phyloP scores from a whole-genome alignment of 2,113 vertebrate genomes.

The Desmodus rotundus region DNA sequence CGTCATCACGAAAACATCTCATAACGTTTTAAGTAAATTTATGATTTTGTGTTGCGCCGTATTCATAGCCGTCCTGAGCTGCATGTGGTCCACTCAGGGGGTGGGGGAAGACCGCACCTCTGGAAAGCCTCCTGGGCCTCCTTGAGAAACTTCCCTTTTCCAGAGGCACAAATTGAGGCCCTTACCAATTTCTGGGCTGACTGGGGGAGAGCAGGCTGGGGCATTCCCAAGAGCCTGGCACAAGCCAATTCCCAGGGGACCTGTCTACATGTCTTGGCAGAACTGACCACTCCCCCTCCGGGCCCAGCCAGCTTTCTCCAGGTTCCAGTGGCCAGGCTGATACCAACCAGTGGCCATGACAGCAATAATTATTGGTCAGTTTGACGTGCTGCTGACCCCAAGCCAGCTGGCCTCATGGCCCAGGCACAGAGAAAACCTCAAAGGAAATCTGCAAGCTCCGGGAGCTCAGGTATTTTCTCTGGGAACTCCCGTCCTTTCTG shows the following conservation, averaged over 20 bases:
- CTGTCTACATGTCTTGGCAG: background rate
- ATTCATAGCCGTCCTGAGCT: too few relatives aligned
- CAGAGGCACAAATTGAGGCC: background rate
- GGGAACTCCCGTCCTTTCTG: background rate
- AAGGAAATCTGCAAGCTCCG: background rate
- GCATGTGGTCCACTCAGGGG: too few relatives aligned
- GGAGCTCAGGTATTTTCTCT: background rate
- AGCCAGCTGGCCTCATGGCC: background rate
- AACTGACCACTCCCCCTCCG: background rate
- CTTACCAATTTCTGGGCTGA: background rate
- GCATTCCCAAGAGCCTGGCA: background rate
- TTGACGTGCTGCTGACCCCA: background rate
- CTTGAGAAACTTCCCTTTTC: background rate
- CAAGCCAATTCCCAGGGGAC: background rate
- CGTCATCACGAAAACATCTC: too few relatives aligned
- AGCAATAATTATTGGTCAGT: background rate
- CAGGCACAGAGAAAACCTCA: background rate
- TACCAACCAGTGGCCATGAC: background rate
- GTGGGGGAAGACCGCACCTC: too few relatives aligned
- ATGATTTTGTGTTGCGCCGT: too few relatives aligned
- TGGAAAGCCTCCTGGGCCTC: background rate
- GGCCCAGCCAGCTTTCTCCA: background rate
- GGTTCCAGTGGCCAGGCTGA: background rate
- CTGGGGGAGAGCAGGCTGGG: background rate
- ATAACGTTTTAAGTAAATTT: too few relatives aligned